Evolutionary conservation across 2,113 vertebrate genomes (phyloP).

Genomic region (Rattus rattus): DNA sequence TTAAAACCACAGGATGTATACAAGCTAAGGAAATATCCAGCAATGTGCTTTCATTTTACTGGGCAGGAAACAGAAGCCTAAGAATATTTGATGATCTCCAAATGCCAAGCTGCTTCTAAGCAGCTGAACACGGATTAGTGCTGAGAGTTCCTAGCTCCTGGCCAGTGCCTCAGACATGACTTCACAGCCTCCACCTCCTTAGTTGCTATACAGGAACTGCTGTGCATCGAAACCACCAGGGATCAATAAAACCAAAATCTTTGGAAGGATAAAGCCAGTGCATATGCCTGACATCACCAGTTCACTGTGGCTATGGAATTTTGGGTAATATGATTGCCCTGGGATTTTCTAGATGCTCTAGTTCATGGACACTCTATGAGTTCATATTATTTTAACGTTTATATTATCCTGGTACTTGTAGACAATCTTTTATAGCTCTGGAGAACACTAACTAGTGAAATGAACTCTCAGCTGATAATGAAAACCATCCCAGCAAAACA

Average conservation of each 20-base stretch:
- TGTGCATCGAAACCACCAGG: conserved; percentile 31
- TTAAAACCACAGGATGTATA: background rate
- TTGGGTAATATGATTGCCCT: background rate
- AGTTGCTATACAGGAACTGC: background rate
- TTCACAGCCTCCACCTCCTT: background rate
- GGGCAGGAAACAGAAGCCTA: background rate
- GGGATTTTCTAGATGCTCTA: conserved; percentile 35
- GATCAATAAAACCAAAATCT: conserved; percentile 48
- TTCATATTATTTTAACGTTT: background rate
- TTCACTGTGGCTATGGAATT: background rate
- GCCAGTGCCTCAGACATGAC: background rate
- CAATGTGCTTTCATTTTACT: background rate
- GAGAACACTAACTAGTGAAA: conserved; percentile 7
- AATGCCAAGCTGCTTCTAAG: background rate
- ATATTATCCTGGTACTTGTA: background rate
- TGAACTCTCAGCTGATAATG: conserved; percentile 5
- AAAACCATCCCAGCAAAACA: background rate
- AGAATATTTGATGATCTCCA: conserved; percentile 25
- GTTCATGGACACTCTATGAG: background rate
- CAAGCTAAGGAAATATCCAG: conserved; percentile 7
- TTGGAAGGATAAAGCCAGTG: conserved; percentile 1
- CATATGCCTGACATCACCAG: background rate
- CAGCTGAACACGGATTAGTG: background rate
- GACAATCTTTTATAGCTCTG: conserved; percentile 20
- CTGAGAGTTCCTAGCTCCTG: background rate